Evolutionary conservation across 2,888 invertebrate species (phyloP).

Genomic region (Teinopalpus imperialis): DNA sequence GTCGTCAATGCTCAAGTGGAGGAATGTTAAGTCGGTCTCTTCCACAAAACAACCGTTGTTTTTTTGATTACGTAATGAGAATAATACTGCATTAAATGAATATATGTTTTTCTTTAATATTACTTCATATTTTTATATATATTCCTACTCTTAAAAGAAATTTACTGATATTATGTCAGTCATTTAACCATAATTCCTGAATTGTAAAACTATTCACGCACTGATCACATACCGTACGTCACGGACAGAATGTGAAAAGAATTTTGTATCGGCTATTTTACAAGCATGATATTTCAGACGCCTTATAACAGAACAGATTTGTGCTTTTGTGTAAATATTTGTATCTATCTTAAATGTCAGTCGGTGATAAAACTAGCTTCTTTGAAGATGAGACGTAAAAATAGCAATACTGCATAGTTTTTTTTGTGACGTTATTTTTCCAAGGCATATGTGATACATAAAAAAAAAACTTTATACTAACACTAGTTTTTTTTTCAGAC

Average conservation of each 20-base stretch:
- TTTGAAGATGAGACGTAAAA: conserved; percentile 8
- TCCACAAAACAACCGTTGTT: conserved; percentile 7
- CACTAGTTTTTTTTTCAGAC: too few species aligned
- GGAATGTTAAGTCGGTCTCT: conserved; percentile 40
- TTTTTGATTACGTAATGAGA: too few species aligned
- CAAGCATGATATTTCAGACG: conserved; percentile 56
- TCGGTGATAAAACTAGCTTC: conserved; percentile 8
- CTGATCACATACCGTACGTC: conserved; percentile 39
- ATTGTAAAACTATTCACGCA: conserved; percentile 63
- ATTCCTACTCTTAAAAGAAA: neutral
- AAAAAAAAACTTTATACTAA: too few species aligned
- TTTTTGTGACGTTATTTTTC: conserved; percentile 7
- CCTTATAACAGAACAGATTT: conserved; percentile 33
- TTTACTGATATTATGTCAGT: too few species aligned
- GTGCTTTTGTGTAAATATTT: conserved; percentile 19
- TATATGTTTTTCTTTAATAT: too few species aligned
- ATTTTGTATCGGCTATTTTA: conserved; percentile 40
- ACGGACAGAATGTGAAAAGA: conserved; percentile 39
- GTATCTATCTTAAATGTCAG: conserved; percentile 10
- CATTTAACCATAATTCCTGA: too few species aligned
- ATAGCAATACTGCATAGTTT: neutral
- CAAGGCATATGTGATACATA: neutral
- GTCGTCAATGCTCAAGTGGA: conserved; percentile 50
- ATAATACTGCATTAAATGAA: too few species aligned
- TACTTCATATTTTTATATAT: too few species aligned